These are phyloP conservation scores for Benitochromis conjunctus DNA, from an alignment of 2,113 vertebrate genomes.

Conservation along the genomic window DNA sequence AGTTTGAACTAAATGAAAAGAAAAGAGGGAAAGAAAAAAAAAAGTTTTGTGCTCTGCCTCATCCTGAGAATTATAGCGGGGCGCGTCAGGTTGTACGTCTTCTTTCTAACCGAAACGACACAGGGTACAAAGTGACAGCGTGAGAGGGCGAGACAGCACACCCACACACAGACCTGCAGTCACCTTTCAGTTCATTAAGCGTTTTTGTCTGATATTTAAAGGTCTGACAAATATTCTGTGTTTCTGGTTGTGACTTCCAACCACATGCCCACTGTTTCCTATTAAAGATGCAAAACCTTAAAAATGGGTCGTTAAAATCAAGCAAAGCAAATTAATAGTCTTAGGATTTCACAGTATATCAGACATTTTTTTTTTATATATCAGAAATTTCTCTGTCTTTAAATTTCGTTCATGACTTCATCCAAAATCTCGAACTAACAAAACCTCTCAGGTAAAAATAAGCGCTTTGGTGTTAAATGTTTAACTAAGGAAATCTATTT, in stretches of 20 bases:
- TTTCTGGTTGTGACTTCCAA: not conserved
- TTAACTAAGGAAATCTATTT: not conserved
- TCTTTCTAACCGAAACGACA: not conserved
- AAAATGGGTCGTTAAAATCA: not conserved
- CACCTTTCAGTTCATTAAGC: not conserved
- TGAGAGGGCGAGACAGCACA: not conserved
- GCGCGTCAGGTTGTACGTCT: not conserved
- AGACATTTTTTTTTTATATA: not conserved
- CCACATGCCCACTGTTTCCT: not conserved
- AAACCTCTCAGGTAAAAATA: not conserved
- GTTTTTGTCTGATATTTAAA: not conserved
- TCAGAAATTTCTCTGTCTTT: not conserved
- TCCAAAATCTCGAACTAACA: not conserved
- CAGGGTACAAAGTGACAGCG: not conserved
- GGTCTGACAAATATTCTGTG: not conserved
- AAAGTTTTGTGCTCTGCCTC: not conserved
- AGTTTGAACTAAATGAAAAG: not conserved
- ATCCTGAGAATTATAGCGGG: not conserved
- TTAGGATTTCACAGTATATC: not conserved
- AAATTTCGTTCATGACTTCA: not conserved
- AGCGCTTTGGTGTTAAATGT: not conserved
- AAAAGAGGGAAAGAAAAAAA: not conserved
- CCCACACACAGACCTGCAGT: not conserved
- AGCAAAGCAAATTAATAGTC: not conserved
- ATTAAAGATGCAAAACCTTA: not conserved